Evolutionary conservation across 1,140 invertebrate species (phyloP), one percentile per base, ranked within the genome.

Genomic region (Acromyrmex echinatior): DNA sequence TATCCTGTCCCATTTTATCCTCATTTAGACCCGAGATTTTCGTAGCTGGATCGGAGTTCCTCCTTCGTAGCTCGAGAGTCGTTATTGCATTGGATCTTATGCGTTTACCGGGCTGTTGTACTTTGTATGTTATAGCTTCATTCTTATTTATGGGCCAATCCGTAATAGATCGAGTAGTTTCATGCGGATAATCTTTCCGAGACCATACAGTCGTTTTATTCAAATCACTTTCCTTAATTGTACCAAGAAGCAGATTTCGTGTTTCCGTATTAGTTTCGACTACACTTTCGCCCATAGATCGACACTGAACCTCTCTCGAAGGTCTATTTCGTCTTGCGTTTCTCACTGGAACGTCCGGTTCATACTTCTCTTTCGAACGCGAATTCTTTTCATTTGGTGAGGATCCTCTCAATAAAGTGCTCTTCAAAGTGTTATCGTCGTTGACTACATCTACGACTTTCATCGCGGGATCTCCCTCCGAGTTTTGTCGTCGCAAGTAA

Each of bases 41-140:
- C 0, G 97, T 97, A 5, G 97, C 97, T 5, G 97, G 97, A 95
- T 98, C 97, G 2, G 97, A 97, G 92, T 97, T 97, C 79, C 97
- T 95, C 31, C 97, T 95, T 62, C 96, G 96, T 66, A 97, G 92
- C 84, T 97, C 96, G 81, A 96, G 91, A 16, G 92, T 95, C 28
- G 94, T 93, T 58, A 95, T 94, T 9, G 95, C 95, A 49, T 95
- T 95, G 0, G 94, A 95, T 80, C 96, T 92, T 73, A 94, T 93
- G 5, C 96, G 94, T 93, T 96, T 96, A 21, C 95, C 94, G 25
- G 95, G 92, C 58, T 93, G 91, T 45, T 93, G 92, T 5, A 79
- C 86, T 56, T 88, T 94, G 65, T 71, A 89, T 21, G 45, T 21
- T 21, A 21, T 77, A 45, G 89, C 25, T 56, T 95, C 95, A 60